Evolutionary conservation across 2,888 invertebrate genomes (phyloP), one percentile per base, ranked within the genome.

Genomic region (Mylabris sibirica): DNA sequence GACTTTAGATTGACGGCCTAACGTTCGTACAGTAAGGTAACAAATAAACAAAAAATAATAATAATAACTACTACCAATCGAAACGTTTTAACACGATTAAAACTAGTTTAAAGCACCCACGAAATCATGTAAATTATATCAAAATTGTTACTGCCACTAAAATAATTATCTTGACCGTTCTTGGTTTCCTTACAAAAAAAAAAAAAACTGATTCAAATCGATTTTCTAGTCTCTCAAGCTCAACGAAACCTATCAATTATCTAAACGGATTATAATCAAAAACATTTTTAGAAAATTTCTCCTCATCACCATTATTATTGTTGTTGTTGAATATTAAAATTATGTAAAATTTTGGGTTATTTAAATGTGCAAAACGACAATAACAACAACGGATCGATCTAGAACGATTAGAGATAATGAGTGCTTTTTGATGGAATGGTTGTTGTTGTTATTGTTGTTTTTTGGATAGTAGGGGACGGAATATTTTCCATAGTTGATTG

Each of bases 151-250:
- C 20, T 22, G 49, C 12, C 57, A 17, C 44, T 44, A 38, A 12
- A 38, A 38, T 38, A 44, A 44, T 44, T 44, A 44, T 4, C 5
- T 11, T 20, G 14, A 22, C 17, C 11, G 3, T 24, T 57, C 22
- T 24, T 20, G 4, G 9, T 5, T 30, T 30, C 30, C 5, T 30
- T 8, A n/a, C n/a, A n/a, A n/a, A n/a, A n/a, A n/a, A n/a, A n/a
- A n/a, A 12, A 11, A 24, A 57, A 57, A 11, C 3, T 4, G 22
- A 24, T 57, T 14, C 57, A 57, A 57, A 57, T 57, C 57, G 57
- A 57, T 49, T 57, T 57, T 57, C 57, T 57, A 57, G 57, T 57
- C 24, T 57, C 24, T 49, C 12, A 57, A 57, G 57, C 57, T 57
- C 57, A 24, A 3, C 57, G 2, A 24, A 57, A 57, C 11, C 57